Evolutionary conservation across 2,113 vertebrate genomes (phyloP), one percentile per base, ranked within the genome.

Genomic region (Romanogobio albipinnatus): DNA sequence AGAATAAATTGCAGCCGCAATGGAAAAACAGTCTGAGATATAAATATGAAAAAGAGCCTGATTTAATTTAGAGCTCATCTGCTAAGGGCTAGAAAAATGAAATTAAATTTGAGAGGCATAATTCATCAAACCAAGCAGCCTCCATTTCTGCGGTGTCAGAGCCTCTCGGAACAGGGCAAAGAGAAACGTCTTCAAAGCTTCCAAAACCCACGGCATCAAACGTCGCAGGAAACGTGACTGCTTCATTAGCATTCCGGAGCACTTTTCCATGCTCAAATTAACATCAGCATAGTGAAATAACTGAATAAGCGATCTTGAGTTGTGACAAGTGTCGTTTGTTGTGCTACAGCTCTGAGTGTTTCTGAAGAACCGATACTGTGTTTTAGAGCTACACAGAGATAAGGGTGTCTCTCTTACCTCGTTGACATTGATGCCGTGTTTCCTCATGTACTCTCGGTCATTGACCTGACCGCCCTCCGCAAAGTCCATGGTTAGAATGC

Each of bases 401-500:
- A 17, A 64, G 73, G 0, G 9, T 4, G 0, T 24, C 8, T 49
- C 15, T 36, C 58, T 90, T 93, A 99, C 98, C 97, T 99, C 93
- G 0, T 98, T 97, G 76, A 99, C 96, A 0, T 96, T 90, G 56
- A 99, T 97, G 89, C 87, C 73, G 51, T 99, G 96, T 84, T 58
- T 92, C 88, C 94, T 94, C 96, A 99, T 99, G 91, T 99, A 99
- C 61, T 94, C 93, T 62, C 90, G 92, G 92, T 99, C 97, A 0
- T 99, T 98, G 91, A 99, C 96, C 89, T 99, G 97, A 8, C 97
- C 97, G 0, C 98, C 98, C 9, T 99, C 98, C 76, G 94, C 93
- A 85, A 99, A 99, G 62, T 99, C 98, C 98, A 99, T 99, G 87
- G 96, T 96, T 76, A 99, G 95, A 70, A 99, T 95, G 0, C 98